Percentiles rank a stretch among this genome's conserved stretches.
Conservation (phyloP, 1,140 invertebrate genomes). For the Mycetomoellerius zeteki region DNA sequence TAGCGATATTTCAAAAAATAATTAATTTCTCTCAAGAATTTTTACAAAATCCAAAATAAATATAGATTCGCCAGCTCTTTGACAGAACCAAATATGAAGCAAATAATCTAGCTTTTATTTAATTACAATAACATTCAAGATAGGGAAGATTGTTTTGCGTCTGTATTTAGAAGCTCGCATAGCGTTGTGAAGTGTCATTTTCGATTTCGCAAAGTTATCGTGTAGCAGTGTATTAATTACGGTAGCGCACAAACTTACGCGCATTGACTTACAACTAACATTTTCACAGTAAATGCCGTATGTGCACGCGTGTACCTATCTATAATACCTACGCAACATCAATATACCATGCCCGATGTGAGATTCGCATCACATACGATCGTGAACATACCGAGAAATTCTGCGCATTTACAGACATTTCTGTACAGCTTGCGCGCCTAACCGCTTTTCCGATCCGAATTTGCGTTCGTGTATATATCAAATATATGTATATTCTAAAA, state of each 20-base stretch:
- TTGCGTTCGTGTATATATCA: background rate
- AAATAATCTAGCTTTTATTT: constrained; percentile 7
- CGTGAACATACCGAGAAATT: constrained; percentile 23
- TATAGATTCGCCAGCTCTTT: background rate
- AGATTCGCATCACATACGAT: constrained; percentile 25
- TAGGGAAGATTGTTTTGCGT: background rate
- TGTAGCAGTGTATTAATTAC: constrained; percentile 44
- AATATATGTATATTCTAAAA: background rate
- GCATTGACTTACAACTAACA: constrained; percentile 21
- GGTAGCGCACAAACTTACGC: background rate
- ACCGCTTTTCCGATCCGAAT: background rate
- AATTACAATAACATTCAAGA: constrained; percentile 28
- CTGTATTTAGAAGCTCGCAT: constrained; percentile 11
- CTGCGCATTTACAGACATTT: constrained; percentile 40
- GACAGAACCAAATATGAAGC: background rate
- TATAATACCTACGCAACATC: constrained; percentile 34
- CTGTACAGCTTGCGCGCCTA: background rate
- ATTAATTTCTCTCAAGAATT: background rate
- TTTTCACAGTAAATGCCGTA: constrained; percentile 19
- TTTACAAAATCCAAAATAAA: background rate
- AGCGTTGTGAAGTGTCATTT: background rate
- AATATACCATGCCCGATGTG: constrained; percentile 24
- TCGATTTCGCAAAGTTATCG: constrained; percentile 7
- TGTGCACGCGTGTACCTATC: background rate
- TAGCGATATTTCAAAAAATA: too few species aligned